These are phyloP conservation scores for Temnothorax curvispinosus DNA, from an alignment of 1,140 invertebrate species.

Conservation along the genomic window DNA sequence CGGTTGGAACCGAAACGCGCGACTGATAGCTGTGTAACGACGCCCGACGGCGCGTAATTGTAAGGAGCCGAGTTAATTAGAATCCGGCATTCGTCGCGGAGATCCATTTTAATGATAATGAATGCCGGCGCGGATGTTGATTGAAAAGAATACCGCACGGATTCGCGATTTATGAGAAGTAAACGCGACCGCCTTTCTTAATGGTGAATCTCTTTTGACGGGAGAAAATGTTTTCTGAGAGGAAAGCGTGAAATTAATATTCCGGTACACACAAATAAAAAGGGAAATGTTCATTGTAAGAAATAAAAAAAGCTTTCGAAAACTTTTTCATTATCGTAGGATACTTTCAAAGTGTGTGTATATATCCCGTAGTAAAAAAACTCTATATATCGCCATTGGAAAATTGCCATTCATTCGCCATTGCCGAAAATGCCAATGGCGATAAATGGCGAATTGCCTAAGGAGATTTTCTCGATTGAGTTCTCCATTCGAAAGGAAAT, in stretches of 20 bases:
- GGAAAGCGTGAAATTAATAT: not conserved
- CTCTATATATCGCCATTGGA: too few species aligned
- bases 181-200: not conserved
- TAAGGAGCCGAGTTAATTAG: constrained; percentile 17
- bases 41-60: not conserved
- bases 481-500: too few species aligned
- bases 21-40: constrained; percentile 5
- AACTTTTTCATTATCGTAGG: not conserved
- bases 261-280: not conserved
- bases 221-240: not conserved
- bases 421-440: too few species aligned
- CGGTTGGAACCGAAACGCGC: not conserved
- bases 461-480: too few species aligned
- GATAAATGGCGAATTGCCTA: too few species aligned
- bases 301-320: not conserved
- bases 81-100: not conserved
- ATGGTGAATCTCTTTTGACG: not conserved
- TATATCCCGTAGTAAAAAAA: too few species aligned
- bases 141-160: constrained; percentile 18
- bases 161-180: constrained; percentile 11
- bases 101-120: constrained; percentile 19
- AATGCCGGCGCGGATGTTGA: not conserved
- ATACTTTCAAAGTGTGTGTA: not conserved
- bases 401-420: too few species aligned
- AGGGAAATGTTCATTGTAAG: not conserved